Evolutionary conservation across 2,797 vertebrate genomes (phyloP), one percentile per base, ranked within the genome.

Genomic region (Tapera naevia): DNA sequence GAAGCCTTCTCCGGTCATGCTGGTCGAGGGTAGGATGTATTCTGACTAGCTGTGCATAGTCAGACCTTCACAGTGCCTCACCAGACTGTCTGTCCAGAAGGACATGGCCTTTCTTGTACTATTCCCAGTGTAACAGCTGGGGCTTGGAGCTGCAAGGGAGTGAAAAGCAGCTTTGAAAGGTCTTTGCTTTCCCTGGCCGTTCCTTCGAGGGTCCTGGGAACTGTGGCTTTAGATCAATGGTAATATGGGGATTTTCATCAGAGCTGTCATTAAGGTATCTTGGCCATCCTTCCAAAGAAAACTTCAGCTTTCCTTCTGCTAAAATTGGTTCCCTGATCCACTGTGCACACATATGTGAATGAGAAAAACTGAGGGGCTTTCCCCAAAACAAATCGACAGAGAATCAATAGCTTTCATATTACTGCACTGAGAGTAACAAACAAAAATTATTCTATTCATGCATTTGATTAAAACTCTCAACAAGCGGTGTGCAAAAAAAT

Each of bases 181-280:
- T 71, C 65, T 69, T 76, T 57, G 19, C n/a, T 80, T 80, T 82
- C 51, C 41, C 62, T 50, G 13, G 22, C 7, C 64, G 9, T 66
- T 86, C 35, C 53, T 66, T 73, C 86, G 67, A 65, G 56, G 28
- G 17, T 66, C 48, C 81, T 97, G 92, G 96, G 96, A 96, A 94
- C 15, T 19, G 39, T 54, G 72, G 32, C 64, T 62, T 62, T 89
- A 54, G 15, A 70, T 71, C 80, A 83, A 28, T 85, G 80, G 87
- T 70, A 96, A 92, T 86, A 92, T 28, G 51, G 75, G 74, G 67
- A 85, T 88, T 94, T 95, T 94, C 58, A 91, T 86, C 94, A 79
- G 91, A 87, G 72, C 43, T 91, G 91, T 94, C 48, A 10, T 94
- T 90, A 72, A 88, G 79, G 86, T 94, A 88, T 96, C 78, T 97